Evolutionary conservation across 2,888 invertebrate genomes (phyloP), one percentile per base, ranked within the genome.

Genomic region (Trichogramma dendrolimi): DNA sequence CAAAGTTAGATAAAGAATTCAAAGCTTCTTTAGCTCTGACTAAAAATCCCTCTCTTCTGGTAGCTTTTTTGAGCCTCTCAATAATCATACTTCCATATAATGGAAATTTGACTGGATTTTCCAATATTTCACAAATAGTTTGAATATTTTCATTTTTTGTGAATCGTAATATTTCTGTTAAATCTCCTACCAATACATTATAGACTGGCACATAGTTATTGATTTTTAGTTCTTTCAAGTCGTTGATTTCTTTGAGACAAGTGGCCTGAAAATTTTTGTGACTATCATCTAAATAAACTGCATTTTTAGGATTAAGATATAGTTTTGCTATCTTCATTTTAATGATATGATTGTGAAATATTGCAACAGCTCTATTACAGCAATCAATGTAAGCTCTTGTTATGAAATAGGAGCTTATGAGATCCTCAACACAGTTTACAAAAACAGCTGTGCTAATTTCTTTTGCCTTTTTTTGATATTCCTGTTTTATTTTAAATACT

Each of bases 141-240:
- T 56, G 48, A 8, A 56, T 49, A 39, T 56, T 56, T 11, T 56
- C 56, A 8, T 56, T 56, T 40, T 49, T 56, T 4, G 56, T 49
- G 27, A 48, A 56, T 27, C 48, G 47, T 3, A 48, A 47, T 1
- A 56, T 48, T n/a, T 48, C 49, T 4, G 56, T 56, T 6, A 56
- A 5, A 48, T 42, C 49, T 11, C 41, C 11, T 5, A 40, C 49
- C 41, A 56, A 49, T 8, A 56, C 40, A 6, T 56, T 48, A 7
- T 56, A 56, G 4, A 48, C 48, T 0, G 56, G 14, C 4, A 56
- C 56, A 11, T 56, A 56, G 14, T 56, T 56, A 7, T 56, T 56
- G 8, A 56, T 39, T 39, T 56, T 56, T 10, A 56, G 5, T 4
- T 56, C 49, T 47, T 56, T 56, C 5, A 56, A 14, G n/a, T n/a